A percentile compares a stretch with the other conserved stretches of the same genome.
Conservation (phyloP, 1,140 invertebrate species). For the Conopomorpha cramerella region DNA sequence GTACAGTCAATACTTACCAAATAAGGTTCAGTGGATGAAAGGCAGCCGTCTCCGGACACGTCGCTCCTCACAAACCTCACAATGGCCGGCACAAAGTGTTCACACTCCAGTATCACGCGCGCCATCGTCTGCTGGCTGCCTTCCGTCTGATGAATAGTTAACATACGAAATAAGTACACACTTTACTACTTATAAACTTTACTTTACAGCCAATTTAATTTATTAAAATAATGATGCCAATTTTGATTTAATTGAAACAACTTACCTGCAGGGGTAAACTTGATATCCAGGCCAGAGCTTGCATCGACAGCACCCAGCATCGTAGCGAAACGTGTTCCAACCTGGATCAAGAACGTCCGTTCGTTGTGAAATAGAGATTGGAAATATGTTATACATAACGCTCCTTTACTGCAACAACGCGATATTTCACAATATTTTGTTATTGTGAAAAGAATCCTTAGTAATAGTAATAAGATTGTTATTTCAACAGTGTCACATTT, state of each 20-base stretch:
- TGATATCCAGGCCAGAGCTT: slow-evolving; percentile 52
- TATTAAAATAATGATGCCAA: no score
- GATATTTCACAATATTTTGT: no score
- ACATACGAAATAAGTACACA: slow-evolving; percentile 1
- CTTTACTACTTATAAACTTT: neutral
- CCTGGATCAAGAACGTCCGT: no score
- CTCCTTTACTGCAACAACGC: neutral
- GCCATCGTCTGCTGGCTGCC: slow-evolving; percentile 41
- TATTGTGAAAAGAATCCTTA: no score
- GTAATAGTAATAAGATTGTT: neutral
- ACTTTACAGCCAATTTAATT: neutral
- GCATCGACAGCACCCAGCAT: slow-evolving; percentile 55
- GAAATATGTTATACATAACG: slow-evolving; percentile 3
- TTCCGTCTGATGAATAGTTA: slow-evolving; percentile 36
- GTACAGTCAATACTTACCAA: no score
- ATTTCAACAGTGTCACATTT: slow-evolving; percentile 2
- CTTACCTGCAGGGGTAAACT: slow-evolving; percentile 38
- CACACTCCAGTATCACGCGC: slow-evolving; percentile 40
- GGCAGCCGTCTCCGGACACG: slow-evolving; percentile 31
- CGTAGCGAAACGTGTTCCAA: slow-evolving; percentile 46
- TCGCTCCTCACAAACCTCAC: slow-evolving; percentile 45
- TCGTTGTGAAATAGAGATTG: no score
- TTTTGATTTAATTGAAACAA: slow-evolving; percentile 24
- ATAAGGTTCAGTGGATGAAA: slow-evolving; percentile 36
- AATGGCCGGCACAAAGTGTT: slow-evolving; percentile 42